phyloP scores from a whole-genome alignment of 2,888 invertebrate genomes.

The Exephanes ischioxanthus region DNA sequence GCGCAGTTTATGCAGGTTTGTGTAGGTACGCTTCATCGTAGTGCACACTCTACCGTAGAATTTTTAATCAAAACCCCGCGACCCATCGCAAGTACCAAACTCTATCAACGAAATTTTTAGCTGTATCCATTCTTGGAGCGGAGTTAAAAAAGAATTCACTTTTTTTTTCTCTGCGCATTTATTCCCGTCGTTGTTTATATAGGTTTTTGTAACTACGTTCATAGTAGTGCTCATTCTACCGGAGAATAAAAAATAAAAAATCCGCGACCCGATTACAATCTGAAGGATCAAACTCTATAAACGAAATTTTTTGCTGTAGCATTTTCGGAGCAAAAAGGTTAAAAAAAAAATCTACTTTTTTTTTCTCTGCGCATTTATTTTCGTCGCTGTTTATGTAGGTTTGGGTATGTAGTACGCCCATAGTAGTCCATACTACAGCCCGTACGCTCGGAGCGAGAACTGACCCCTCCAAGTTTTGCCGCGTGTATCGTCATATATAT shows the following conservation, averaged over 20 bases:
- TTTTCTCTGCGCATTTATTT: neutral
- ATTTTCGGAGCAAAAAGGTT: no score
- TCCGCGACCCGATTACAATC: no score
- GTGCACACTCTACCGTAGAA: neutral
- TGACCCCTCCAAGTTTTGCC: constrained; percentile 61
- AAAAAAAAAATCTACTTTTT: no score
- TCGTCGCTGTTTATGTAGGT: neutral
- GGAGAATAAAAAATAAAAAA: neutral
- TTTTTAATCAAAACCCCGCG: neutral
- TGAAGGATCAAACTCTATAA: no score
- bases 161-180: no score
- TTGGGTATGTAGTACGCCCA: neutral
- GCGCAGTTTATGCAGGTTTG: no score
- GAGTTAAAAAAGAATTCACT: no score
- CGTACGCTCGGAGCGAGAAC: constrained; percentile 52
- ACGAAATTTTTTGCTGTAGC: no score
- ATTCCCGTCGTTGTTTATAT: neutral
- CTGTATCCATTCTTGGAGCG: no score
- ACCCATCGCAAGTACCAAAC: no score
- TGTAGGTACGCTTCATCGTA: no score
- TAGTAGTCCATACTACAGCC: neutral
- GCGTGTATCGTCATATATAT: constrained; percentile 9
- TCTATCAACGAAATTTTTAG: no score
- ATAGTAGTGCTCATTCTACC: neutral
- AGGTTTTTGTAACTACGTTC: neutral